A percentile compares a stretch with the other conserved stretches of the same genome.
Conservation (phyloP, 2,797 vertebrate species). For the Pseudopleuronectes americanus region DNA sequence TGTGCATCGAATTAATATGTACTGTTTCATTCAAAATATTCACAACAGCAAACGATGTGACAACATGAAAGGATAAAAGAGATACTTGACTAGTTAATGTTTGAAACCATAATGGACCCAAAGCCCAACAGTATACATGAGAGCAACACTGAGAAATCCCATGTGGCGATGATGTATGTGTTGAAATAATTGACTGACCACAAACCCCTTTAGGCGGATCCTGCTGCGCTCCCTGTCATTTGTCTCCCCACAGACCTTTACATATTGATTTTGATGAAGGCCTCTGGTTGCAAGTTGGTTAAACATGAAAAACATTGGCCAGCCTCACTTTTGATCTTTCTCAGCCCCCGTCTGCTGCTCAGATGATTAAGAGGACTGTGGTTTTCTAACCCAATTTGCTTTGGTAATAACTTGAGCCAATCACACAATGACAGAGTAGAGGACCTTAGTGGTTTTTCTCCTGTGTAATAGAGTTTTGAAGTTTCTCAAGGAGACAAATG, state of each 20-base stretch:
- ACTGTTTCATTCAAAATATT: neutral
- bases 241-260: conserved; percentile 29
- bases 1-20: neutral
- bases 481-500: conserved; percentile 33
- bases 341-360: conserved; percentile 15
- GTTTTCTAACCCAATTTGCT: conserved; percentile 48
- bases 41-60: neutral
- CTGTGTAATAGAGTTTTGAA: conserved; percentile 33
- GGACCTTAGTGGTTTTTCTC: conserved; percentile 11
- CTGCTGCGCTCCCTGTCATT: conserved; percentile 50
- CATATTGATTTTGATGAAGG: conserved; percentile 27
- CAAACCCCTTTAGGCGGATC: conserved; percentile 29
- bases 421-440: conserved; percentile 53
- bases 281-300: conserved; percentile 1
- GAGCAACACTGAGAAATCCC: neutral
- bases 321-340: conserved; percentile 28
- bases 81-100: neutral
- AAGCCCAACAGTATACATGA: neutral
- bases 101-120: neutral
- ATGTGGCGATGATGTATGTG: neutral
- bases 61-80: neutral
- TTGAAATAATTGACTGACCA: conserved; percentile 9
- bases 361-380: conserved; percentile 32
- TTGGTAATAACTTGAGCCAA: conserved; percentile 41
- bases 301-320: conserved; percentile 6